phyloP scores from a whole-genome alignment of 2,113 vertebrate genomes.

The Xenopus laevis region DNA sequence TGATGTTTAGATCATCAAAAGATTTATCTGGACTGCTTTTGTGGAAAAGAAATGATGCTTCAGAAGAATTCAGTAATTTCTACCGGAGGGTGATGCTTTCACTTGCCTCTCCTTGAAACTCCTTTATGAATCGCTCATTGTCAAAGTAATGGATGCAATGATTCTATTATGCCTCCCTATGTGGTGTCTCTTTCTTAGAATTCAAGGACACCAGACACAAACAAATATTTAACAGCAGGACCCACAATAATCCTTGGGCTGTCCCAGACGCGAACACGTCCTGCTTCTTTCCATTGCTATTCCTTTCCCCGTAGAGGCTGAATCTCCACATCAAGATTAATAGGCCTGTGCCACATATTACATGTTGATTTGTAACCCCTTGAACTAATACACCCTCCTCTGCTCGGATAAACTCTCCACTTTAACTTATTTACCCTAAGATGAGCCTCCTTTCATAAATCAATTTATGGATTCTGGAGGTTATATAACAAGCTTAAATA shows the following conservation, averaged over 20 bases:
- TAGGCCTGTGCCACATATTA: constrained; percentile 18
- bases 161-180: constrained; percentile 5
- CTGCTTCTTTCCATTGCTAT: constrained; percentile 20
- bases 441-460: constrained; percentile 10
- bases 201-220: constrained; percentile 27
- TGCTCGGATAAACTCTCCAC: constrained; percentile 3
- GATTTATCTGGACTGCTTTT: background rate
- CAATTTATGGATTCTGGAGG: background rate
- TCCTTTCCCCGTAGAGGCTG: constrained; percentile 25
- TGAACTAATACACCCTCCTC: constrained; percentile 9
- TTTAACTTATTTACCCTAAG: background rate
- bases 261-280: constrained; percentile 15
- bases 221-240: constrained; percentile 25
- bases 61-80: background rate
- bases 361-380: constrained; percentile 15
- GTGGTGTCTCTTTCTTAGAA: background rate
- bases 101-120: constrained; percentile 1
- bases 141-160: constrained; percentile 3
- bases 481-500: background rate
- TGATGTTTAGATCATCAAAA: background rate
- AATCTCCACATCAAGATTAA: constrained; percentile 31
- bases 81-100: background rate
- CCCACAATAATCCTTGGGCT: constrained; percentile 26
- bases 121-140: background rate
- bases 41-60: too few species aligned